A percentile compares a stretch with the other conserved stretches of the same genome.
Conservation (phyloP, 1,140 invertebrate genomes). For the Heliconius eleuchia region DNA sequence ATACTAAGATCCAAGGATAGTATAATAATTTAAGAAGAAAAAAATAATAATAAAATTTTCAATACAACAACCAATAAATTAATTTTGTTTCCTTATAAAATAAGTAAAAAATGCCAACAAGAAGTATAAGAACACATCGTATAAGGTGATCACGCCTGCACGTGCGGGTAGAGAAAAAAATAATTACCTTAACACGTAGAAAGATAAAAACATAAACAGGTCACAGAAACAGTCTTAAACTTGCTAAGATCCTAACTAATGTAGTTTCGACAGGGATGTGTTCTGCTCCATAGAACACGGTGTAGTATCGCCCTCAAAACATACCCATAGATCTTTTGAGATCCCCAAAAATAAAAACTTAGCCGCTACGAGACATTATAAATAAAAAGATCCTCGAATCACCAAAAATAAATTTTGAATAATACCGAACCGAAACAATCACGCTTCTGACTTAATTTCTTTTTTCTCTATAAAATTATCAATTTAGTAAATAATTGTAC, state of each 20-base stretch:
- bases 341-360: constrained; percentile 43
- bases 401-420: constrained; percentile 61
- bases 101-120: constrained; percentile 81
- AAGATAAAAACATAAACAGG: constrained; percentile 79
- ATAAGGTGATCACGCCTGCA: constrained; percentile 60
- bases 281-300: constrained; percentile 78
- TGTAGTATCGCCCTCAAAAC: constrained; percentile 59
- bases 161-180: constrained; percentile 53
- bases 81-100: constrained; percentile 81
- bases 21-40: constrained; percentile 77
- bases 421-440: constrained; percentile 67
- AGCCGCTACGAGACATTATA: constrained; percentile 59
- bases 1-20: constrained; percentile 58
- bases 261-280: constrained; percentile 79
- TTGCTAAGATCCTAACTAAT: constrained; percentile 80
- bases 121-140: constrained; percentile 81
- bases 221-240: constrained; percentile 81
- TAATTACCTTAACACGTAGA: constrained; percentile 65
- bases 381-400: constrained; percentile 71
- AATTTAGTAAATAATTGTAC: constrained; percentile 79
- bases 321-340: too few species aligned
- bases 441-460: constrained; percentile 65
- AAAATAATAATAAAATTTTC: constrained; percentile 77
- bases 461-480: constrained; percentile 73
- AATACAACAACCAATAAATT: constrained; percentile 82